phyloP scores from a whole-genome alignment of 2,113 vertebrate species.

The Anser brachyrhynchus region DNA sequence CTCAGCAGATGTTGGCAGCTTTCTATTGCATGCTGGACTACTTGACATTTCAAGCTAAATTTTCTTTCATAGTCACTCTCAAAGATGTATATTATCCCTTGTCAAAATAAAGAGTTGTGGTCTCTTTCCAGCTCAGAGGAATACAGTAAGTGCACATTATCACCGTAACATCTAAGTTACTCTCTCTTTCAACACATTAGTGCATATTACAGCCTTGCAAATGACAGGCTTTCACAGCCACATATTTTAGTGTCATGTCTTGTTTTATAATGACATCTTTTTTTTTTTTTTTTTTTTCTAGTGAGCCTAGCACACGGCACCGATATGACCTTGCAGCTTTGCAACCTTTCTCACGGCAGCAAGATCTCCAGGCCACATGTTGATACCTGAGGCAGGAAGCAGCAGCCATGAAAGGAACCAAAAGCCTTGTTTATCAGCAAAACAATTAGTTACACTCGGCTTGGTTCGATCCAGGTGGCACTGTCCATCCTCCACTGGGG shows the following conservation, averaged over 20 bases:
- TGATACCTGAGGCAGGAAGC: not conserved
- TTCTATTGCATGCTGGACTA: not conserved
- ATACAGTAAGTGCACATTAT: not conserved
- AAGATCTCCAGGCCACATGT: not conserved
- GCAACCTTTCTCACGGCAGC: not conserved
- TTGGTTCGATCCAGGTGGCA: accelerated
- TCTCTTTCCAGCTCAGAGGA: slow-evolving; percentile 8
- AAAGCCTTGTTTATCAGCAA: not conserved
- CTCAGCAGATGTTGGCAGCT: not conserved
- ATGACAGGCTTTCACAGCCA: slow-evolving; percentile 26
- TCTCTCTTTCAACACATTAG: not conserved
- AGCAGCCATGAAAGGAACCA: not conserved
- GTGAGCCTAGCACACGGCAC: not conserved
- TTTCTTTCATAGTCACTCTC: not conserved
- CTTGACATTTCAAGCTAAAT: not conserved
- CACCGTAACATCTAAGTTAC: not conserved
- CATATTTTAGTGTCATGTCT: not conserved
- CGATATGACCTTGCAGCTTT: not conserved
- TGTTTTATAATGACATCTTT: not conserved
- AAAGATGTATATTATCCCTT: not conserved
- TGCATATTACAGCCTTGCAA: slow-evolving; percentile 1
- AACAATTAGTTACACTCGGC: not conserved
- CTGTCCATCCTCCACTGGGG: accelerated
- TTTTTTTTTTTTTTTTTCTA: not conserved
- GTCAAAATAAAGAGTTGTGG: slow-evolving; percentile 30